phyloP scores from a whole-genome alignment of 1,140 invertebrate genomes.

The Brachionus manjavacas region DNA sequence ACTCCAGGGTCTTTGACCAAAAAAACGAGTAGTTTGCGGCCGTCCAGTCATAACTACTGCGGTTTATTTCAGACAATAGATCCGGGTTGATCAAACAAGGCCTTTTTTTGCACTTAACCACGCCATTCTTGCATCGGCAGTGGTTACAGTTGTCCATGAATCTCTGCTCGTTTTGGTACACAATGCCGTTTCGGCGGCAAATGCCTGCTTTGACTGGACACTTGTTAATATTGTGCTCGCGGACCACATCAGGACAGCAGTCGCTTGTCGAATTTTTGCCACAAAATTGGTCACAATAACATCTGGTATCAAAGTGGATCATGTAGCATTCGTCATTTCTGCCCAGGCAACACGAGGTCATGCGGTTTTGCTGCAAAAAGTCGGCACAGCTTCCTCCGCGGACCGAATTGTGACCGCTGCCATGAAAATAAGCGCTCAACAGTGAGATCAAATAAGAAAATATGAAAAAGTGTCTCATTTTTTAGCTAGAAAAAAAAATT shows the following conservation, averaged over 20 bases:
- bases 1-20: slow-evolving; percentile 73
- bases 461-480: not conserved
- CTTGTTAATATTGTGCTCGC: not conserved
- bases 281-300: slow-evolving; percentile 90
- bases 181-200: not conserved
- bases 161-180: slow-evolving; percentile 1
- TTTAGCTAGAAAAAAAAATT: not conserved
- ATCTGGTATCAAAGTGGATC: slow-evolving; percentile 70
- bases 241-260: slow-evolving; percentile 79
- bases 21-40: slow-evolving; percentile 75
- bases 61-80: slow-evolving; percentile 63
- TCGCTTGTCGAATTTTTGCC: slow-evolving; percentile 64
- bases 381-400: not conserved
- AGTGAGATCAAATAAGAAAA: not conserved
- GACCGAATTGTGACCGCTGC: not conserved
- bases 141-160: slow-evolving; percentile 58
- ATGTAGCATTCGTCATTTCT: slow-evolving; percentile 69
- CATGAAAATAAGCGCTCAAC: not conserved
- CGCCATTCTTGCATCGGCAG: slow-evolving; percentile 74
- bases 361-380: slow-evolving; percentile 43
- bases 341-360: slow-evolving; percentile 64
- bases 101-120: slow-evolving; percentile 65
- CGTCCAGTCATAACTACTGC: slow-evolving; percentile 62
- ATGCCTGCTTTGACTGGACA: not conserved
- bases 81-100: slow-evolving; percentile 69